A percentile compares a stretch with the other conserved stretches of the same genome.
phyloP scores from a whole-genome alignment of 2,797 vertebrate genomes.

The Sebastes iracundus region DNA sequence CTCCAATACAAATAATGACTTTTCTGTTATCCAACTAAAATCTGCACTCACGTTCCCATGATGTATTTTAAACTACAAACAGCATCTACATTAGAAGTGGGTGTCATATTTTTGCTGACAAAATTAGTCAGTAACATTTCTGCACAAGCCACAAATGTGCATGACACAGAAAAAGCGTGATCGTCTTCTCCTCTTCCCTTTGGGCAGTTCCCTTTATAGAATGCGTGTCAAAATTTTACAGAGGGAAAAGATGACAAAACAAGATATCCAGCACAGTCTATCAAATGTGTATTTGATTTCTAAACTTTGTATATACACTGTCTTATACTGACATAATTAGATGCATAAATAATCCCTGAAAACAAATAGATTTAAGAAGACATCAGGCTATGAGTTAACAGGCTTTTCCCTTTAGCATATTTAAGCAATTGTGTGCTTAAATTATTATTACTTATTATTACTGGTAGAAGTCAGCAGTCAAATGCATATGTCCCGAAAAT shows the following conservation, averaged over 20 bases:
- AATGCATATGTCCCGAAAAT: not conserved
- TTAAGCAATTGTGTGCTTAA: not conserved
- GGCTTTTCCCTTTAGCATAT: not conserved
- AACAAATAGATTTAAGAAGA: not conserved
- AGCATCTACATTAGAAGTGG: not conserved
- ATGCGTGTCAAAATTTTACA: constrained; percentile 34
- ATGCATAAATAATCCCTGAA: not conserved
- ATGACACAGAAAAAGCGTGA: constrained; percentile 31
- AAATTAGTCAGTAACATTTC: constrained; percentile 16
- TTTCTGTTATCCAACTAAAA: constrained; percentile 4
- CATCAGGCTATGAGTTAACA: not conserved
- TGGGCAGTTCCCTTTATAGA: constrained; percentile 41
- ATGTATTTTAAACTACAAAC: not conserved
- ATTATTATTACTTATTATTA: not conserved
- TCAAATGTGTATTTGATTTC: constrained; percentile 3
- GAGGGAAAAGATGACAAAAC: constrained; percentile 5
- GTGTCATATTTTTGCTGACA: not conserved
- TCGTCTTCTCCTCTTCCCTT: constrained; percentile 15
- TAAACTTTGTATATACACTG: not conserved
- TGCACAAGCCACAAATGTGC: constrained; percentile 7
- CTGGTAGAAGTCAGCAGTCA: not conserved
- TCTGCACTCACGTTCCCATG: not conserved
- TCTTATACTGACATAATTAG: not conserved
- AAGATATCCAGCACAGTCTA: not conserved
- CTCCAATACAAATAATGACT: not conserved